Evolutionary conservation across 2,888 invertebrate species (phyloP).

Genomic region (Trichopria drosophilae): DNA sequence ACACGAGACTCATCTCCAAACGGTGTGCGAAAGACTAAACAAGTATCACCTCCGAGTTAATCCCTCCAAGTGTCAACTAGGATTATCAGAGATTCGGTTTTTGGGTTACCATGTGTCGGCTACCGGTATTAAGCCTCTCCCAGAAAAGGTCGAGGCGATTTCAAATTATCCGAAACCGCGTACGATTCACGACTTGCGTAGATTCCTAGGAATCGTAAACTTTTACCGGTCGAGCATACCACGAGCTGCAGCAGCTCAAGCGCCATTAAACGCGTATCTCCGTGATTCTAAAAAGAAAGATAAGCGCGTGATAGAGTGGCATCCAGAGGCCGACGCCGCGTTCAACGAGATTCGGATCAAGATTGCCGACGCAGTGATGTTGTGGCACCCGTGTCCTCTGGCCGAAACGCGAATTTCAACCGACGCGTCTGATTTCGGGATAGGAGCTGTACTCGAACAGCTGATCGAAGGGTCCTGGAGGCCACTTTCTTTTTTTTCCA

Average conservation of each 20-base stretch:
- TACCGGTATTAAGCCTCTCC: no score
- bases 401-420: no score
- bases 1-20: constrained; percentile 9
- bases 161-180: constrained; percentile 11
- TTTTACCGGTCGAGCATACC: constrained; percentile 23
- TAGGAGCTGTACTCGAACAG: no score
- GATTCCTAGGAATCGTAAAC: constrained; percentile 27
- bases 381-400: no score
- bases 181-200: constrained; percentile 4
- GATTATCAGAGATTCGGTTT: neutral
- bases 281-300: neutral
- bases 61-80: neutral
- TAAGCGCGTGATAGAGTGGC: neutral
- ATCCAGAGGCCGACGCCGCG: neutral
- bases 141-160: constrained; percentile 12
- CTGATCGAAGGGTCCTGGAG: no score
- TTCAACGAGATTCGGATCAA: no score
- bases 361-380: no score
- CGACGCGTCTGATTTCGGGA: no score
- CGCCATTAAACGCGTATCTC: constrained; percentile 2
- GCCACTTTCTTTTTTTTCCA: neutral
- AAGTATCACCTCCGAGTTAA: neutral
- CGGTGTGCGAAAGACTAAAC: neutral
- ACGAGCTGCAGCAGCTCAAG: constrained; percentile 16
- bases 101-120: neutral